Evolutionary conservation across 2,797 vertebrate species (phyloP).

Genomic region (Adelosebastes latens): DNA sequence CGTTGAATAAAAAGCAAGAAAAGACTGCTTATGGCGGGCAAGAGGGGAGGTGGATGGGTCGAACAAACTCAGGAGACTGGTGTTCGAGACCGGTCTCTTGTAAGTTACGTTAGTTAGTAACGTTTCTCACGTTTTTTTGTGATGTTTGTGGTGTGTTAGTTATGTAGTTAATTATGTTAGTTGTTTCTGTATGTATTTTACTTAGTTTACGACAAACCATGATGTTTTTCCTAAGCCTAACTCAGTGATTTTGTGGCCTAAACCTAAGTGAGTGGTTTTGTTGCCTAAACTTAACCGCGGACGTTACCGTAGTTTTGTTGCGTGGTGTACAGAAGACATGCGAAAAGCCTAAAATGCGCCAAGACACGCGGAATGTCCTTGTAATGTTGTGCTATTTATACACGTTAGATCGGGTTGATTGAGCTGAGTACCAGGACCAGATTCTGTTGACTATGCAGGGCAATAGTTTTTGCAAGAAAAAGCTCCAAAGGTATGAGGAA

Average conservation of each 20-base stretch:
- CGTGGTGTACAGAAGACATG: too few relatives aligned
- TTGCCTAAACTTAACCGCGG: too few relatives aligned
- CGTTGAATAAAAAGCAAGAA: too few relatives aligned
- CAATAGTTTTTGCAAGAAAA: slow-evolving; percentile 7
- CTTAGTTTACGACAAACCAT: not conserved
- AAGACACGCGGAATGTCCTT: not conserved
- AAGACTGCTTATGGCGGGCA: too few relatives aligned
- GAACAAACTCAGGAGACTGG: too few relatives aligned
- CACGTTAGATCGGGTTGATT: not conserved
- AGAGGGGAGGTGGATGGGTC: too few relatives aligned
- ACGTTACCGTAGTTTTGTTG: too few relatives aligned
- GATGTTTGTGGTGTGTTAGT: not conserved
- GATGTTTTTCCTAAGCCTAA: too few relatives aligned
- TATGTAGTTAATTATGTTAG: not conserved
- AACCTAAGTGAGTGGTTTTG: too few relatives aligned
- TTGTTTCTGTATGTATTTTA: not conserved
- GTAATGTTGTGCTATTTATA: not conserved
- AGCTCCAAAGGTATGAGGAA: slow-evolving; percentile 18
- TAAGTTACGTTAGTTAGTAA: not conserved
- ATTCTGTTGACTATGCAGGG: not conserved
- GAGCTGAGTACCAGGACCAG: not conserved
- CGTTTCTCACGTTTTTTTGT: not conserved
- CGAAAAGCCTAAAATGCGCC: not conserved
- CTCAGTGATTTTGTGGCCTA: too few relatives aligned
- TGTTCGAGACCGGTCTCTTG: too few relatives aligned